phyloP scores from a whole-genome alignment of 2,888 invertebrate species.

The Elmis aenea region DNA sequence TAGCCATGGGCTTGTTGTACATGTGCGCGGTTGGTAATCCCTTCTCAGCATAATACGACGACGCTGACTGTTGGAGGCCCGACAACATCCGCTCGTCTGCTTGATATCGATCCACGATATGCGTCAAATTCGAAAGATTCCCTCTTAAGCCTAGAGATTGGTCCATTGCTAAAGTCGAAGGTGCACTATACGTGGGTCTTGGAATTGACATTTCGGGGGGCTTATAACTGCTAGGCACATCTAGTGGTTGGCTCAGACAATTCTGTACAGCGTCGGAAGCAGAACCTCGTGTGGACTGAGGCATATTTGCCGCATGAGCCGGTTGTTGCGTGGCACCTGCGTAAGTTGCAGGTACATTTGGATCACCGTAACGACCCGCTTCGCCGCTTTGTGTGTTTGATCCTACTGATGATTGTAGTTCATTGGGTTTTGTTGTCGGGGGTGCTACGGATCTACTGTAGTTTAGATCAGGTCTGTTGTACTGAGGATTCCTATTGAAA shows the following conservation, averaged over 20 bases:
- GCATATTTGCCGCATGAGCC: slow-evolving; percentile 6
- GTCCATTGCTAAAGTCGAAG: slow-evolving; percentile 50
- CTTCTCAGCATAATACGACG: slow-evolving; percentile 46
- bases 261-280: slow-evolving; percentile 6
- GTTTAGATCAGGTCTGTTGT: slow-evolving; percentile 24
- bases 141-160: slow-evolving; percentile 45
- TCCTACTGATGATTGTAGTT: slow-evolving; percentile 12
- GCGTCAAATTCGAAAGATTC: slow-evolving; percentile 55
- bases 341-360: slow-evolving; percentile 6
- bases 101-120: slow-evolving; percentile 56
- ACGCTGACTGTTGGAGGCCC: slow-evolving; percentile 46
- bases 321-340: slow-evolving; percentile 2
- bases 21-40: slow-evolving; percentile 34
- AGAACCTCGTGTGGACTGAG: slow-evolving; percentile 8
- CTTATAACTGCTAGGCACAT: slow-evolving; percentile 11
- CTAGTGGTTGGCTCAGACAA: slow-evolving; percentile 6
- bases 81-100: slow-evolving; percentile 54
- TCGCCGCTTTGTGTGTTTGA: slow-evolving; percentile 17
- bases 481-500: slow-evolving; percentile 29
- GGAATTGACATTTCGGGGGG: slow-evolving; percentile 34
- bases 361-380: slow-evolving; percentile 18
- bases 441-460: slow-evolving; percentile 16
- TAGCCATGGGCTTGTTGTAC: slow-evolving; percentile 39
- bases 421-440: slow-evolving; percentile 10
- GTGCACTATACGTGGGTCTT: slow-evolving; percentile 34